Evolutionary conservation across 2,888 invertebrate genomes (phyloP), one percentile per base, ranked within the genome.

Genomic region (Petrolisthes manimaculis): DNA sequence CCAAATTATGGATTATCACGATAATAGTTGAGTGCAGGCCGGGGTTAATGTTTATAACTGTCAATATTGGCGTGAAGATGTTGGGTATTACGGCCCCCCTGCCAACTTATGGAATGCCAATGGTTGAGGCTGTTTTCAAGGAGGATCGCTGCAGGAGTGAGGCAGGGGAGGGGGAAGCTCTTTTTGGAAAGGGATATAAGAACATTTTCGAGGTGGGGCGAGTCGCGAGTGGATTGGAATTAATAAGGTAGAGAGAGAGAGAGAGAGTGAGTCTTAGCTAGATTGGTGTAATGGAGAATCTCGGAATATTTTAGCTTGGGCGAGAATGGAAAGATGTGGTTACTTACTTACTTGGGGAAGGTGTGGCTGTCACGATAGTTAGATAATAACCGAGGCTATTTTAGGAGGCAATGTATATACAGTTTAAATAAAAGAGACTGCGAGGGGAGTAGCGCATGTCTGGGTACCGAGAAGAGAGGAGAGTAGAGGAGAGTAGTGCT

Each of bases 61-160:
- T 86, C 86, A 86, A 86, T 86, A 86, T 86, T 77, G 86, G 86
- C 75, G 86, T 82, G 86, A 86, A 82, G 86, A 86, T 86, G 86
- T 74, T 77, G 74, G 86, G 82, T 74, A 86, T 86, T 86, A 86
- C 86, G 81, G 18, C 24, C 81, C 56, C 8, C 51, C 4, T 37
- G 56, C 81, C 74, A 86, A 81, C 56, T 86, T 86, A 86, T 82
- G 86, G 74, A 75, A 82, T 61, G 82, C 71, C 82, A 81, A 74
- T 51, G 81, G 86, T 21, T 67, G 75, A 61, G 78, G 78, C 55
- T 53, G 3, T 37, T 61, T 24, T 24, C 12, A 21, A 56, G 67
- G 37, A 18, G 53, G 67, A 9, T 6, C 21, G 56, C 14, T 21
- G 8, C 5, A 55, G 3, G 9, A 5, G 54, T n/a, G 80, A 21